A percentile compares a stretch with the other conserved stretches of the same genome.
phyloP scores from a whole-genome alignment of 37 sponge, comb jelly and placozoan genomes.

The Haliclona indistincta region DNA sequence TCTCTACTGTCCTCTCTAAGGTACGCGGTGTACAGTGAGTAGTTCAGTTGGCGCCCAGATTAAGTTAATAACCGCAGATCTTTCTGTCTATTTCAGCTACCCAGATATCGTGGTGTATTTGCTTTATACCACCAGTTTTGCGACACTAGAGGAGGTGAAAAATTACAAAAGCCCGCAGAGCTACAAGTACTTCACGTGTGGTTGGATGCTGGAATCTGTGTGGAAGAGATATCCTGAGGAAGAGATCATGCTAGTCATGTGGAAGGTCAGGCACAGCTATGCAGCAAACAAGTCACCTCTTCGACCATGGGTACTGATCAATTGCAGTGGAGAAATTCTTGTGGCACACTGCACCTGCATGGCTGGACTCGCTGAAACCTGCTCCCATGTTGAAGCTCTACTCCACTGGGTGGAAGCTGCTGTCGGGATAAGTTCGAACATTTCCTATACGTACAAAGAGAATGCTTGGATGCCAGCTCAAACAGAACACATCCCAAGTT shows the following conservation, averaged over 20 bases:
- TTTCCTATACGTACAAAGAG: conserved; percentile 28
- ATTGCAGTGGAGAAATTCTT: conserved; percentile 16
- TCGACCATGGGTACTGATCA: conserved; percentile 1
- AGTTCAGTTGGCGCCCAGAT: neutral
- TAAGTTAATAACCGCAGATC: neutral
- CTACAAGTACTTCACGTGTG: conserved; percentile 52
- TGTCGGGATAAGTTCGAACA: conserved; percentile 15
- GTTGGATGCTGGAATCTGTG: conserved; percentile 25
- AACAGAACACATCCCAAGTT: conserved; percentile 14
- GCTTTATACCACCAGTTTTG: conserved; percentile 53
- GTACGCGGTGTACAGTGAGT: neutral
- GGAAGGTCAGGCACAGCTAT: conserved; percentile 4
- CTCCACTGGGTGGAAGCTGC: conserved; percentile 53
- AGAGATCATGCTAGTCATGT: neutral
- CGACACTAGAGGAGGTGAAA: conserved; percentile 43
- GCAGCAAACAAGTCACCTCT: neutral
- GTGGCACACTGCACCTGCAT: conserved; percentile 43
- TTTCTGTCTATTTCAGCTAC: conserved; percentile 5
- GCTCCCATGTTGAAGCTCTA: conserved; percentile 42
- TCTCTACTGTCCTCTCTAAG: neutral
- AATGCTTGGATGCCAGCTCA: conserved; percentile 44
- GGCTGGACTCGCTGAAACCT: conserved; percentile 42
- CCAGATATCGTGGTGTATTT: conserved; percentile 44
- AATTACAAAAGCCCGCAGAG: conserved; percentile 49
- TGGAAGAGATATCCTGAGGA: conserved; percentile 42